Conservation (phyloP, 2,797 vertebrate genomes). For the Loris lydekkerianus region DNA sequence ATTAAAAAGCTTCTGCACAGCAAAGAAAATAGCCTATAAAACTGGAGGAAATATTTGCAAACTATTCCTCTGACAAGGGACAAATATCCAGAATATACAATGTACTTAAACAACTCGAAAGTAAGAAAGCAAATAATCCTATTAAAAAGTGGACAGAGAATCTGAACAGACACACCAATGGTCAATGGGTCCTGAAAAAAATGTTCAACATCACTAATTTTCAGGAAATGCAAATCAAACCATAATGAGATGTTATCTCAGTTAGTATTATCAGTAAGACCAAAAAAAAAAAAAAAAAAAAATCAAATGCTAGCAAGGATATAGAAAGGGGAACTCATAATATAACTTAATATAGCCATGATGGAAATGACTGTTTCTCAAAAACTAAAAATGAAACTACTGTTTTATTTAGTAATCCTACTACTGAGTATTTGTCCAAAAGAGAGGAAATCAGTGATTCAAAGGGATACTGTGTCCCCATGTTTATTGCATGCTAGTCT, state of each 20-base stretch:
- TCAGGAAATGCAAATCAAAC: neutral
- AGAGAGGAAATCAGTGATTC: neutral
- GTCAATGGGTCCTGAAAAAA: neutral
- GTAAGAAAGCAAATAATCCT: neutral
- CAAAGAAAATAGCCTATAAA: neutral
- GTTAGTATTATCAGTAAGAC: neutral
- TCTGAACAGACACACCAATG: neutral
- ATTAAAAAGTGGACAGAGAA: neutral
- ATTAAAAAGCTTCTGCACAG: neutral
- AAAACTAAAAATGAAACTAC: neutral
- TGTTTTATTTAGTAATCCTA: neutral
- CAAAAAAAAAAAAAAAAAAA: neutral
- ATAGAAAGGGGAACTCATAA: neutral
- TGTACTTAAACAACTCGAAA: neutral
- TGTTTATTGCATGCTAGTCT: neutral
- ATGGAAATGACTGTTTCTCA: neutral
- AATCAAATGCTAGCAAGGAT: neutral
- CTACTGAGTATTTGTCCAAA: neutral
- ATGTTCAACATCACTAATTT: neutral
- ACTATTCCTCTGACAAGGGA: neutral
- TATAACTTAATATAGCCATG: neutral
- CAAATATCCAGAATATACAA: neutral
- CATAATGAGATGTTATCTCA: neutral
- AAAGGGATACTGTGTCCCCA: neutral
- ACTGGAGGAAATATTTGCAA: neutral